Percentiles rank a stretch among this genome's conserved stretches.
These are phyloP conservation scores for Clunio marinus DNA, from an alignment of 2,888 invertebrate genomes.

Conservation along the genomic window DNA sequence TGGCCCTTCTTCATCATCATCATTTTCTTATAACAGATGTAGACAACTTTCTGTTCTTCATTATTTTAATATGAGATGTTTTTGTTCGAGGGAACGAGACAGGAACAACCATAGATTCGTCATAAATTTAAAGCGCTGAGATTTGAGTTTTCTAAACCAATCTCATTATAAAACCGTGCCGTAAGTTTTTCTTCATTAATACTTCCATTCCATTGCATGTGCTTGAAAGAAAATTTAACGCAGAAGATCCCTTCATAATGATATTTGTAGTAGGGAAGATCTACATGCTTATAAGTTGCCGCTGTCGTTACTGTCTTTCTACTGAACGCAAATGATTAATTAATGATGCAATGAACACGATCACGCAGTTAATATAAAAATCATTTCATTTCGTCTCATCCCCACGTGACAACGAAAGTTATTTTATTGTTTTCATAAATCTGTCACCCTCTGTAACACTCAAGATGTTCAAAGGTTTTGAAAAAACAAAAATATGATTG, in stretches of 20 bases:
- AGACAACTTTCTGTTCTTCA: conserved; percentile 36
- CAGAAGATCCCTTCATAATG: conserved; percentile 17
- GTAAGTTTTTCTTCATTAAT: conserved; percentile 22
- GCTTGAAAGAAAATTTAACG: background rate
- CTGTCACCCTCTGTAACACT: too few relatives aligned
- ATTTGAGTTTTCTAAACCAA: conserved; percentile 23
- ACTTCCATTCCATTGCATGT: background rate
- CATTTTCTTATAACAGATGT: conserved; percentile 33
- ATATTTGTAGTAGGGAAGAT: too few relatives aligned
- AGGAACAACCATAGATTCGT: conserved; percentile 29
- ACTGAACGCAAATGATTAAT: conserved; percentile 27
- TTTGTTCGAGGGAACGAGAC: too few relatives aligned
- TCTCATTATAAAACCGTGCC: conserved; percentile 18
- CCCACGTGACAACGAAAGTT: background rate
- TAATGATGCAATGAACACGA: conserved; percentile 25
- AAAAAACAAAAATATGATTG: background rate
- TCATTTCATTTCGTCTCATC: background rate
- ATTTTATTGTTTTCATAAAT: conserved; percentile 19
- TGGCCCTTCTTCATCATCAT: conserved; percentile 33
- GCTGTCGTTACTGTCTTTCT: background rate
- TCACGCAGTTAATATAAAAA: conserved; percentile 24
- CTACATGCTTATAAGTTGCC: too few relatives aligned
- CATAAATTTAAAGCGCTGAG: conserved; percentile 27
- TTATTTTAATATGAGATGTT: conserved; percentile 17
- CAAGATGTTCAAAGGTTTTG: background rate